Evolutionary conservation across 1,140 invertebrate genomes (phyloP).

Genomic region (Musca vetustissima): DNA sequence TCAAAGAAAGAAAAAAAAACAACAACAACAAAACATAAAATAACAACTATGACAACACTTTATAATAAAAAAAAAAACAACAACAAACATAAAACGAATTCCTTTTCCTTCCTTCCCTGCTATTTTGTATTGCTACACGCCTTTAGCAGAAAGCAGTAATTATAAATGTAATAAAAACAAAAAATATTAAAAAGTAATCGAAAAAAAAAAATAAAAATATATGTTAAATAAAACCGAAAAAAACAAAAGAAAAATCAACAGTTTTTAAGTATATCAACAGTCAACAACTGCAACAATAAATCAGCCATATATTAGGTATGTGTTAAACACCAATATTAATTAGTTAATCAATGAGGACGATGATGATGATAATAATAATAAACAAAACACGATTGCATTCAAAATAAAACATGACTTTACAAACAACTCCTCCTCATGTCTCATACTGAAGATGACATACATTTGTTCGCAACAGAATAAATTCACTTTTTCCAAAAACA

Average conservation of each 20-base stretch:
- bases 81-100: too few relatives aligned
- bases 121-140: background rate
- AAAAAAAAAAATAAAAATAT: background rate
- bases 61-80: too few relatives aligned
- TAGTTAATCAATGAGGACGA: background rate
- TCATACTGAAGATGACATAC: too few relatives aligned
- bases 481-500: too few relatives aligned
- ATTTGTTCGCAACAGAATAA: too few relatives aligned
- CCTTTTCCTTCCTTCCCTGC: too few relatives aligned
- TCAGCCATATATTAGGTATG: conserved; percentile 19
- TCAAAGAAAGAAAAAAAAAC: too few relatives aligned
- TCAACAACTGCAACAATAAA: too few relatives aligned
- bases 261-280: conserved; percentile 10
- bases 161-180: conserved; percentile 1
- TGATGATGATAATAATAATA: background rate
- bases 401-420: background rate
- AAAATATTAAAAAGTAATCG: background rate
- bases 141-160: background rate
- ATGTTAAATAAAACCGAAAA: background rate
- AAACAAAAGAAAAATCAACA: background rate
- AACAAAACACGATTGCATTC: conserved; percentile 32
- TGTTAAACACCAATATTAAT: conserved; percentile 18
- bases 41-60: too few relatives aligned
- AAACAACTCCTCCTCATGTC: too few relatives aligned
- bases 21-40: too few relatives aligned